Base-by-base conservation (phyloP, 2,888 invertebrate species). In the Cheilosia grossa region DNA sequence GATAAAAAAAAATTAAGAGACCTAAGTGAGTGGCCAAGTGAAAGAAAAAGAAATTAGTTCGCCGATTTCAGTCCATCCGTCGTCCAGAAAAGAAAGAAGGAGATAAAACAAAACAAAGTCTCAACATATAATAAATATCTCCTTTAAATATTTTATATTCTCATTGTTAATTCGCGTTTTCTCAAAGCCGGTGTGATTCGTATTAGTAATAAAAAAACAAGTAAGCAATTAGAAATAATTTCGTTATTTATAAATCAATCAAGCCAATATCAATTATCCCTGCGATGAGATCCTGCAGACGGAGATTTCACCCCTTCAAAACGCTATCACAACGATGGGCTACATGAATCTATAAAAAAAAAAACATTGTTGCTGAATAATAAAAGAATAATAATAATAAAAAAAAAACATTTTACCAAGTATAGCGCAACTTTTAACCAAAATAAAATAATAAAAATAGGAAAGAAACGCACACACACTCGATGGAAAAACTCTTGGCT, bases 161-260 rank as follows among this genome's bases (percentile, higher is more conserved):
- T 33, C 6, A 30, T 10, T 30, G 4, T 27, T 33, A 56, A 40
- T 74, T 74, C 74, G 64, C 74, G 74, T 56, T 63, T 64, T 53
- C 24, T 53, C 24, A 30, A 21, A 78, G 42, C 56, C 54, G 59
- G 51, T 24, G 78, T 82, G 73, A 78, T 82, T 27, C 54, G 70
- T 70, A 78, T 61, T 54, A 61, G 66, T 54, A 63, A 56, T 49
- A 47, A 24, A 49, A 49, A 37, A 13, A 13, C 10, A 37, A 37
- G 4, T 4, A 74, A 75, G 58, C 70, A 78, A 79, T 47, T 42
- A 53, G 64, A 44, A 58, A 74, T 63, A 79, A 61, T 82, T 59
- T 78, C 63, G 78, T 73, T 78, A 82, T 82, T 42, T 19, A 30
- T 77, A 77, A 82, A 66, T 27, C 54, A 78, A 78, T 56, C 47